phyloP scores from a whole-genome alignment of 2,888 invertebrate genomes.

The Drosophila dives region DNA sequence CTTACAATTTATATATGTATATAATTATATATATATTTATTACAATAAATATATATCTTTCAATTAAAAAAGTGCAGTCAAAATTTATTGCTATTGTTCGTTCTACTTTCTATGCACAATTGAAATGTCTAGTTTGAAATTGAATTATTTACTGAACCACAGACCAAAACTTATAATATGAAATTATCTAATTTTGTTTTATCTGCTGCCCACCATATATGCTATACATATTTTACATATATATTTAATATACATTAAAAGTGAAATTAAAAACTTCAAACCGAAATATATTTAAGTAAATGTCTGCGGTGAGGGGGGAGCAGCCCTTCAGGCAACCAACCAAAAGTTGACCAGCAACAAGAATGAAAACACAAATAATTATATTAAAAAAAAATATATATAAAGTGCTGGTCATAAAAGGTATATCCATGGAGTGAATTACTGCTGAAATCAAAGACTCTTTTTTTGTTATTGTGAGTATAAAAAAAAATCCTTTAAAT shows the following conservation, averaged over 20 bases:
- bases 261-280: constrained; percentile 22
- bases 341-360: constrained; percentile 28
- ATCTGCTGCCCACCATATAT: constrained; percentile 7
- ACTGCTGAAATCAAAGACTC: not conserved
- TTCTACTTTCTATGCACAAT: not conserved
- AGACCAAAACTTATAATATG: constrained; percentile 26
- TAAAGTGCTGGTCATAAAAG: not conserved
- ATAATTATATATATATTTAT: not conserved
- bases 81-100: not conserved
- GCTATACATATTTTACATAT: constrained; percentile 18
- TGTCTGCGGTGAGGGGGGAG: not conserved
- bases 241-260: not conserved
- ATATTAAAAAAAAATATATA: constrained; percentile 29
- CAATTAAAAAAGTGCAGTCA: not conserved
- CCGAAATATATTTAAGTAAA: not conserved
- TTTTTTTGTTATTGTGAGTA: not conserved
- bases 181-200: constrained; percentile 4
- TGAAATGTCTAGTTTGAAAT: not conserved
- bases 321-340: constrained; percentile 18
- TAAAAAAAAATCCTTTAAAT: not conserved
- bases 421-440: not conserved
- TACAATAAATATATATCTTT: not conserved
- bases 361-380: constrained; percentile 29
- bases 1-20: not conserved
- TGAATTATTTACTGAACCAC: constrained; percentile 42